These are phyloP conservation scores for Oostethus manadensis DNA, from an alignment of 2,113 vertebrate genomes.

Conservation along the genomic window DNA sequence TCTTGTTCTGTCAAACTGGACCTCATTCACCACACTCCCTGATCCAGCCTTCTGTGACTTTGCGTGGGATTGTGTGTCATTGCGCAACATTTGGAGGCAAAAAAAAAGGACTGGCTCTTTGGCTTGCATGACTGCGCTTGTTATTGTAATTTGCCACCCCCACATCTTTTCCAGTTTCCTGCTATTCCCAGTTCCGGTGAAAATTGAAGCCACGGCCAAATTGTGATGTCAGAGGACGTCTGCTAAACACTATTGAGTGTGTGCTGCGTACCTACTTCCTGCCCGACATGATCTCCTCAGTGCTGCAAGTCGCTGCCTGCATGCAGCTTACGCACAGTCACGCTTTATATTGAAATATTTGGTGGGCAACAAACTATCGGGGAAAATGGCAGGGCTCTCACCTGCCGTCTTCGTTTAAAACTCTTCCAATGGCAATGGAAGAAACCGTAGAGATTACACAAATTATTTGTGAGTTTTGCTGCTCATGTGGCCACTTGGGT, in stretches of 20 bases:
- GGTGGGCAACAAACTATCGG: neutral
- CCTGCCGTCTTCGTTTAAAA: neutral
- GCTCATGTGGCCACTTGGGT: too few relatives aligned
- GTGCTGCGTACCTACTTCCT: slow-evolving; percentile 1
- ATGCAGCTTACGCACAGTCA: slow-evolving; percentile 28
- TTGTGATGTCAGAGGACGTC: slow-evolving; percentile 21
- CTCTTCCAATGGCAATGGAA: neutral
- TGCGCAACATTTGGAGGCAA: slow-evolving; percentile 48
- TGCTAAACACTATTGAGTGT: slow-evolving; percentile 13
- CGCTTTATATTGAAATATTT: neutral
- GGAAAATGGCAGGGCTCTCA: neutral
- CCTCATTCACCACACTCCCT: slow-evolving; percentile 37
- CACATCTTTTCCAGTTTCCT: slow-evolving; percentile 41
- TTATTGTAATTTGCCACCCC: slow-evolving; percentile 38
- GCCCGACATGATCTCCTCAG: slow-evolving; percentile 2
- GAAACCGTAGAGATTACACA: neutral
- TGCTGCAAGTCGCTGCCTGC: slow-evolving; percentile 39
- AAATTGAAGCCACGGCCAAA: neutral
- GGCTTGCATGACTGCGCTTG: slow-evolving; percentile 31
- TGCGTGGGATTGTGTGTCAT: slow-evolving; percentile 24
- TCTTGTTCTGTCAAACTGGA: slow-evolving; percentile 37
- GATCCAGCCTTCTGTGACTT: slow-evolving; percentile 44
- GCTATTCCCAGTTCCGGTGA: slow-evolving; percentile 27
- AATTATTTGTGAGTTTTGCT: neutral
- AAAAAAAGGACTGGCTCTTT: slow-evolving; percentile 19